Percentiles rank a stretch among this genome's conserved stretches.
Conservation (phyloP, 2,797 vertebrate genomes). For the Sternotherus odoratus region DNA sequence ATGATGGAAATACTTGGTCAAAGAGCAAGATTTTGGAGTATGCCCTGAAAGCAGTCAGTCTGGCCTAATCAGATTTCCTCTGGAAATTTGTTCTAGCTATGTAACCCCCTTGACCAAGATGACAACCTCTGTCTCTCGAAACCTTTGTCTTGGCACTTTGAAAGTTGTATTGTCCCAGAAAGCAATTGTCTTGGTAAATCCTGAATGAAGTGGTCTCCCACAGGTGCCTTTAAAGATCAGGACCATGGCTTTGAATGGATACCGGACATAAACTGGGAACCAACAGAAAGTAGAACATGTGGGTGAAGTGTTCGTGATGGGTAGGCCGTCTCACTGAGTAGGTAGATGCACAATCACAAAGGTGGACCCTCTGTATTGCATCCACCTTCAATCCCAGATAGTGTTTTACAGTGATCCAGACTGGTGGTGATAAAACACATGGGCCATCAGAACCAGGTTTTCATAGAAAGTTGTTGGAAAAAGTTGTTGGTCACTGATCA, state of each 20-base stretch:
- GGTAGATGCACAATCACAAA: accelerated
- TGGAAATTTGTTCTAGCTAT: not conserved
- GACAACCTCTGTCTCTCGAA: not conserved
- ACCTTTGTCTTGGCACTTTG: not conserved
- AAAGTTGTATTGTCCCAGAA: not conserved
- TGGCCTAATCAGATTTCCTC: not conserved
- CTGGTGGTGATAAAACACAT: not conserved
- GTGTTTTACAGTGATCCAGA: not conserved
- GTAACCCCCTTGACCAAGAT: not conserved
- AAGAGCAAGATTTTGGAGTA: not conserved
- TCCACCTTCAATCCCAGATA: not conserved
- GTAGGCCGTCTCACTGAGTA: accelerated
- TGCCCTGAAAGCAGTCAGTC: not conserved
- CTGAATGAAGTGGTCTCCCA: not conserved
- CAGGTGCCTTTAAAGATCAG: accelerated
- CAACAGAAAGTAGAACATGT: not conserved
- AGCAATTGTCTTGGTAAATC: not conserved
- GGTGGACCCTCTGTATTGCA: not conserved
- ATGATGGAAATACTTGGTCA: not conserved
- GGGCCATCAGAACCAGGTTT: not conserved
- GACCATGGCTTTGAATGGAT: not conserved
- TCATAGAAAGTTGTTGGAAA: accelerated
- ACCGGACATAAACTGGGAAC: not conserved
- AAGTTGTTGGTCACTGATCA: not conserved
- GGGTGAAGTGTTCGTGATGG: not conserved